Conservation (phyloP, 2,797 vertebrate genomes). For the Pipistrellus kuhlii region DNA sequence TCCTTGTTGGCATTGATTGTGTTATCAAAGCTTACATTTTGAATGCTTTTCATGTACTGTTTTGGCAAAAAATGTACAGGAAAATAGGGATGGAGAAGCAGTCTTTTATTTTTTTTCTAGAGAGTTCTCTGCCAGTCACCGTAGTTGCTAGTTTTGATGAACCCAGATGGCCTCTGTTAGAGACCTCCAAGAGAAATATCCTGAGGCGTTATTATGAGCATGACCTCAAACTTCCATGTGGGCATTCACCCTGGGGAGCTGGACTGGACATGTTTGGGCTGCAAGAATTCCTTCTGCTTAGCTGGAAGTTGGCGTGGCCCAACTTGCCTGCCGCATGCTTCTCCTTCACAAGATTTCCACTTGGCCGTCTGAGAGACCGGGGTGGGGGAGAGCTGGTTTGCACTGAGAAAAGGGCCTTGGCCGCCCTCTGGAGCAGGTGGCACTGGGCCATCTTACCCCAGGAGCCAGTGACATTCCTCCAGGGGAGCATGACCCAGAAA, state of each 20-base stretch:
- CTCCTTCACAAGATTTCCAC: background rate
- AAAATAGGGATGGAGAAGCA: background rate
- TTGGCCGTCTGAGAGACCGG: background rate
- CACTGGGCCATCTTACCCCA: background rate
- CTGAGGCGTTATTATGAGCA: background rate
- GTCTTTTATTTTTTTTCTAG: background rate
- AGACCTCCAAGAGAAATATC: background rate
- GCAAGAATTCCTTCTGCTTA: background rate
- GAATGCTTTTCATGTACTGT: background rate
- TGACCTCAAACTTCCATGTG: background rate
- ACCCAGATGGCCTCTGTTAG: background rate
- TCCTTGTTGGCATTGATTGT: background rate
- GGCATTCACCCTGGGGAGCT: background rate
- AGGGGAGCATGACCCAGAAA: conserved; percentile 48
- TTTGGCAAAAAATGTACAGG: conserved; percentile 39
- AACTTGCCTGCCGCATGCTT: background rate
- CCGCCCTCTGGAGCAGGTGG: background rate
- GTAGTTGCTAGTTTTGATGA: background rate
- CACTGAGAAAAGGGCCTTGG: background rate
- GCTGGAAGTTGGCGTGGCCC: background rate
- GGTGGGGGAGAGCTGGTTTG: background rate
- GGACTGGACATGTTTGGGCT: background rate
- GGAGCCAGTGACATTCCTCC: background rate
- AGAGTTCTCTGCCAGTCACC: background rate
- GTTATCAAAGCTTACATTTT: background rate